Base-by-base conservation (phyloP, 2,888 invertebrate genomes). In the Onchidella celtica region DNA sequence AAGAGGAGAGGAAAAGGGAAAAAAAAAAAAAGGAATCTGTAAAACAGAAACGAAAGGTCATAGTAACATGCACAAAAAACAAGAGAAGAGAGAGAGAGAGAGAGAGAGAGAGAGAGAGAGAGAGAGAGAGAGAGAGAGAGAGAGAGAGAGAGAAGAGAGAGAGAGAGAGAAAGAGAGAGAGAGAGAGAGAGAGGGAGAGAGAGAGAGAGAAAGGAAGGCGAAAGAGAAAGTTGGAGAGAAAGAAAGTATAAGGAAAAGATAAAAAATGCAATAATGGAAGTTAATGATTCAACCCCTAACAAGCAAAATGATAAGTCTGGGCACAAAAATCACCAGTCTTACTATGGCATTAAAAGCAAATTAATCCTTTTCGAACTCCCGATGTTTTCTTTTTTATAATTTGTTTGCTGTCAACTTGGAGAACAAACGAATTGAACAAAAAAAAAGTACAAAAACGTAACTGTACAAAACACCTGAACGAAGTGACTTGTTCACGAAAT, bases 161-260 rank as follows among this genome's bases (percentile, higher is more conserved):
- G 74, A 74, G 61, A 59, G 74, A 74, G 61, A 59, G 74, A 74
- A 59, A 74, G 74, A 59, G 74, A 74, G 61, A 74, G 74, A 74
- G 74, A 59, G 74, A 59, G 74, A 74, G 59, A 74, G 59, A 74
- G 34, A 74, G 59, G 59, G 59, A 74, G n/a, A n/a, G n/a, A 24
- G 29, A 24, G 40, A 32, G 40, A 17, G 32, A 3, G 29, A 24
- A 74, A 24, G 59, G 32, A 57, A 24, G 40, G 32, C 21, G 34
- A 34, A 2, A 21, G 32, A 74, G 17, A 74, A 40, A 11, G 32
- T 27, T 11, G 24, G 47, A 32, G 55, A 32, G 47, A 47, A 17
- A 34, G 32, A 66, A 36, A 47, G 66, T 1, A 38, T 2, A 29
- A 32, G 66, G n/a, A 32, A 40, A 27, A n/a, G n/a, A n/a, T n/a